phyloP scores from a whole-genome alignment of 2,113 vertebrate species.

The Antennarius striatus region DNA sequence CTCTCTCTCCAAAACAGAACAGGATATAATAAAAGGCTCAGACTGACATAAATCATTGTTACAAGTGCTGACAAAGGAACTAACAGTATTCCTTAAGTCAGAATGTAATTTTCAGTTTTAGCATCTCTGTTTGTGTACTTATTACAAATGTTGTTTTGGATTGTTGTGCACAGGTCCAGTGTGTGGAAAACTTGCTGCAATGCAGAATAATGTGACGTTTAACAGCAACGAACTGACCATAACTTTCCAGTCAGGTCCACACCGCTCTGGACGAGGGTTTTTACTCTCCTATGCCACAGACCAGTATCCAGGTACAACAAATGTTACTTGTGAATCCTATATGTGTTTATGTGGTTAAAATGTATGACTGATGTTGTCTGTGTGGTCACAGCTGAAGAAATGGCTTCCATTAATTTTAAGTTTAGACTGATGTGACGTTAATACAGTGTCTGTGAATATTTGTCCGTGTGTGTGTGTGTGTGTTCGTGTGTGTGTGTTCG shows the following conservation, averaged over 20 bases:
- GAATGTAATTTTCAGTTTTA: background rate
- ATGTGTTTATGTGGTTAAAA: background rate
- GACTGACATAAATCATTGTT: background rate
- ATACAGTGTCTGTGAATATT: constrained; percentile 11
- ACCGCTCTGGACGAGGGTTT: constrained; percentile 86
- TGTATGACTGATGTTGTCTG: background rate
- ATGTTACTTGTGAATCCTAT: background rate
- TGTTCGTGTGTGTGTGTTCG: constrained; percentile 3
- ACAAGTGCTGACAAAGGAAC: background rate
- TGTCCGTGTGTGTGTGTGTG: constrained; percentile 2
- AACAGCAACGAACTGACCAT: constrained; percentile 77
- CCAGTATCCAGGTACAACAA: constrained; percentile 79
- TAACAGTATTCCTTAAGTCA: background rate
- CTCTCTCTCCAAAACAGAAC: background rate
- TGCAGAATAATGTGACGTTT: constrained; percentile 69
- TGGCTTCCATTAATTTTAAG: constrained; percentile 18
- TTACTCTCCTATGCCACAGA: constrained; percentile 86
- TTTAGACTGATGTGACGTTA: constrained; percentile 8
- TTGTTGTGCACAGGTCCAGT: constrained; percentile 79
- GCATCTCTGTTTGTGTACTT: background rate
- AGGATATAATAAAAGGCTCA: background rate
- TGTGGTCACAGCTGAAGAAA: background rate
- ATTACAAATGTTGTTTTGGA: background rate
- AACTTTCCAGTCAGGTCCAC: constrained; percentile 80
- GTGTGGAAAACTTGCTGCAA: constrained; percentile 75